A percentile compares a stretch with the other conserved stretches of the same genome.
phyloP scores from a whole-genome alignment of 2,113 vertebrate genomes.

The Anolis sagrei region DNA sequence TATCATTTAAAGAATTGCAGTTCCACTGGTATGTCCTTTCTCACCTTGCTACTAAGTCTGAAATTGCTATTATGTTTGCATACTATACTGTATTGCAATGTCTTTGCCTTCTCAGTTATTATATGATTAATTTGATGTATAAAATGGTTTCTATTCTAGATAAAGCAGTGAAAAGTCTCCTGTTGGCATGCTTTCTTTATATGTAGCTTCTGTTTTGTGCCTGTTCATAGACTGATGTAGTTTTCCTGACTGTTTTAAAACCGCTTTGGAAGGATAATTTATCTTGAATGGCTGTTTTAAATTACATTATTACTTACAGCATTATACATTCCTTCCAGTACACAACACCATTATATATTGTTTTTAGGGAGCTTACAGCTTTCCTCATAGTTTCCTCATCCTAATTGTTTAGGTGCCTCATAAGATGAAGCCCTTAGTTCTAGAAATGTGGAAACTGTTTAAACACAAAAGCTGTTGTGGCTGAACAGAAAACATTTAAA shows the following conservation, averaged over 20 bases:
- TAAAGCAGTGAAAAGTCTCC: too few species aligned
- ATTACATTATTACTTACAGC: not conserved
- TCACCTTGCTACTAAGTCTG: slow-evolving; percentile 36
- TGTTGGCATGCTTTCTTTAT: too few species aligned
- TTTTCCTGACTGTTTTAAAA: too few species aligned
- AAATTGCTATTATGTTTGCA: slow-evolving; percentile 11
- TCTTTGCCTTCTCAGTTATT: not conserved
- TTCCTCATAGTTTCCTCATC: not conserved
- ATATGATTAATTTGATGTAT: not conserved
- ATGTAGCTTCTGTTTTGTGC: too few species aligned
- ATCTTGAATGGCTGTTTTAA: not conserved
- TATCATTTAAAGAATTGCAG: slow-evolving; percentile 20
- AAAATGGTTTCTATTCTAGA: too few species aligned
- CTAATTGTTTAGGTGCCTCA: not conserved
- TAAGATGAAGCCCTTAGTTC: slow-evolving; percentile 9
- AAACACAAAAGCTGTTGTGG: slow-evolving; percentile 37
- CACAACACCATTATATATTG: slow-evolving; percentile 32
- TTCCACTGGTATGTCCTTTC: slow-evolving; percentile 15
- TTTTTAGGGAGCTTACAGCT: not conserved
- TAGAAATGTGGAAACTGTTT: slow-evolving; percentile 34
- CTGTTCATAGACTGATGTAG: too few species aligned
- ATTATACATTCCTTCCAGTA: slow-evolving; percentile 27
- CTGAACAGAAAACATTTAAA: slow-evolving; percentile 38
- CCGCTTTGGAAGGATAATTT: not conserved
- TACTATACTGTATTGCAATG: not conserved